Base-by-base conservation (phyloP, 2,797 vertebrate genomes). In the Petrocephalus schoutedeni region DNA sequence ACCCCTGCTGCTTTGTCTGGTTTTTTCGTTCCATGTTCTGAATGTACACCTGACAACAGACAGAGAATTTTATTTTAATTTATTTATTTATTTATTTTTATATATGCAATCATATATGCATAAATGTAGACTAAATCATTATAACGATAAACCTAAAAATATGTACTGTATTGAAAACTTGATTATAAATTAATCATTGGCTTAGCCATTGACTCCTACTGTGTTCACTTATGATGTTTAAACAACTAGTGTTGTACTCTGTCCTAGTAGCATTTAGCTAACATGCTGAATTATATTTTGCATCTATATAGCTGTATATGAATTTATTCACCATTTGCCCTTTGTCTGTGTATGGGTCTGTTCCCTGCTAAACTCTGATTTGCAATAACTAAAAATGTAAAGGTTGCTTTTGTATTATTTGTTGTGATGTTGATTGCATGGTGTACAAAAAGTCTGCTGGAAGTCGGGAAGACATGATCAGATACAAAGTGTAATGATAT, bases 391-490 rank as follows among this genome's bases (percentile, higher is more conserved):
- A 32, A 41, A 80, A 61, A 21, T 61, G 16, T 45, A 49, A 86
- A 45, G 41, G 58, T 58, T 45, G 8, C 32, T 61, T 41, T 59
- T 86, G 85, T 86, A 9, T 86, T 45, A 51, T 86, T 36, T 86
- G 85, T 61, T 64, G 58, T 64, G 41, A 51, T 49, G 58, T 61
- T 86, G 85, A 49, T 86, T 49, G 36, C 32, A 45, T 61, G 41
- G 36, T 16, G 57, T 86, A 64, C 85, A 86, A 6, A 86, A 64
- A 51, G 58, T 86, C 36, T 61, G 7, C 45, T 32, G 58, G 82
- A 85, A 88, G 45, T 85, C 49, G 10, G 28, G 80, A 86, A 58
- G 67, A 51, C 85, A 86, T 74, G 84, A 86, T 56, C 32, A 86
- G 64, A 61, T 49, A 58, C 71, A 36, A 21, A 58, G 16, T 53